Conservation (phyloP, 2,888 invertebrate species). For the Trichopria drosophilae region DNA sequence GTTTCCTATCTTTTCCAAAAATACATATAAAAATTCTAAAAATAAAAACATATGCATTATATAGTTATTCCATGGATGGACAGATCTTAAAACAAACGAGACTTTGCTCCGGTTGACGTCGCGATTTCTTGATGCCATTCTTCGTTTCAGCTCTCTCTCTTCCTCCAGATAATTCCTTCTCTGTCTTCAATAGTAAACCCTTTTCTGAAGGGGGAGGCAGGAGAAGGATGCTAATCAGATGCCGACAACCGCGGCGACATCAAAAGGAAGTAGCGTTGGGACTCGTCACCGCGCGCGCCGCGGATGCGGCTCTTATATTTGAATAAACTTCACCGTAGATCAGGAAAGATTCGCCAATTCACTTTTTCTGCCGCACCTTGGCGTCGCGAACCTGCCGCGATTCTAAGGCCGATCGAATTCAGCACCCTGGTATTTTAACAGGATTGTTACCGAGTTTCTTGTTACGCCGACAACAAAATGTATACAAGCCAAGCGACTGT, state of each 20-base stretch:
- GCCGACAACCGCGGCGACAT: conserved; percentile 55
- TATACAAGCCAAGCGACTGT: too few relatives aligned
- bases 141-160: conserved; percentile 35
- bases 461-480: too few relatives aligned
- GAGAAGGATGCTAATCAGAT: conserved; percentile 57
- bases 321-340: conserved; percentile 41
- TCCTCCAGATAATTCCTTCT: conserved; percentile 28
- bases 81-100: conserved; percentile 45
- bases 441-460: too few relatives aligned
- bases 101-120: conserved; percentile 49
- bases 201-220: conserved; percentile 25
- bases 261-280: conserved; percentile 52
- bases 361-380: conserved; percentile 9
- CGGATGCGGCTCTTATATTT: conserved; percentile 51
- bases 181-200: conserved; percentile 21
- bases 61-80: conserved; percentile 44
- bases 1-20: conserved; percentile 4
- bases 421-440: too few relatives aligned
- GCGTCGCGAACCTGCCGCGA: background rate
- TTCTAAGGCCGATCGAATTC: too few relatives aligned
- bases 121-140: too few relatives aligned
- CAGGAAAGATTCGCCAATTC: background rate
- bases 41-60: too few relatives aligned
- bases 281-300: conserved; percentile 48
- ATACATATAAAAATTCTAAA: conserved; percentile 6